Base-by-base conservation (phyloP, 2,797 vertebrate species). In the Lepus oiostolus region DNA sequence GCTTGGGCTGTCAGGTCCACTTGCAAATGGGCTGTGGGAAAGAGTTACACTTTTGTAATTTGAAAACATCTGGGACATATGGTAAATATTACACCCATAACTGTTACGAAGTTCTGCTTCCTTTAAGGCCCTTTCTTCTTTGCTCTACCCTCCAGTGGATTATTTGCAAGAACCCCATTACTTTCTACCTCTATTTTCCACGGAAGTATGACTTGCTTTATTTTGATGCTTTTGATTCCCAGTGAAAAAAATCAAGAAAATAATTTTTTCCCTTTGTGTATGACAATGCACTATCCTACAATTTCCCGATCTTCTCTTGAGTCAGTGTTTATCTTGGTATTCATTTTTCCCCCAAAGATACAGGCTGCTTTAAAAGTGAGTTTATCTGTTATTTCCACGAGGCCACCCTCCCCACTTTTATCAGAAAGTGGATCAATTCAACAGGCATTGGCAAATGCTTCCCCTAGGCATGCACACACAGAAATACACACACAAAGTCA, bases 61-160 rank as follows among this genome's bases (percentile, higher is more conserved):
- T 95, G 92, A 47, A 97, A 88, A 93, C 97, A 96, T 94, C 85
- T 96, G 97, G 95, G 79, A 30, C 97, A 97, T 97, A 88, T 97
- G 97, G 97, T 95, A 96, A 94, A 93, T 93, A 97, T 97, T 97
- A 97, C 90, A 83, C 90, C 96, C 97, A 5, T 93, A 80, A 80
- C 97, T 96, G 92, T 81, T 93, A 77, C n/a, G 28, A 91, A 63
- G 91, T 70, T 90, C 88, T 47, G 94, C 95, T 96, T 96, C 92
- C 96, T 95, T 90, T 50, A 62, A 94, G 95, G 68, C 21, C 79
- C 76, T 97, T 93, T 97, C 88, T 94, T 93, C 92, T 95, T 42
- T 71, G 93, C 90, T 26, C 22, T 77, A 32, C 79, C 80, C 62
- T 93, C 90, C 82, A 74, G 76, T 91, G 89, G 80, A 47, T 75